Conservation (phyloP, 2,888 invertebrate species). For the Lymantria dispar region DNA sequence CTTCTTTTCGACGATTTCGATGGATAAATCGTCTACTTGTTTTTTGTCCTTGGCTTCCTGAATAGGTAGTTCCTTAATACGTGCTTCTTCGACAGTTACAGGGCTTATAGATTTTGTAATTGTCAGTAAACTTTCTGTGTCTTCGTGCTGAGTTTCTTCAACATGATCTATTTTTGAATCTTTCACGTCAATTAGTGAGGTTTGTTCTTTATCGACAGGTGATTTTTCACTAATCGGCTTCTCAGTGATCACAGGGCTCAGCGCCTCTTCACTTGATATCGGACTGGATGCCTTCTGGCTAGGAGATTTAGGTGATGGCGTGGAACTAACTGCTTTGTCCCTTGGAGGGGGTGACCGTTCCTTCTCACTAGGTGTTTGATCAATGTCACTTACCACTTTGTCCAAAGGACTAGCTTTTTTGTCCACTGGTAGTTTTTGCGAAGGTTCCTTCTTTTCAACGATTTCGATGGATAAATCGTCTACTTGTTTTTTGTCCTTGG, state of each 20-base stretch:
- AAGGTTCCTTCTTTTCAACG: no score
- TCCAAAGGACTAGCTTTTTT: background rate
- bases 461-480: background rate
- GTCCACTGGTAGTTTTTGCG: no score
- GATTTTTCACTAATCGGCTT: no score
- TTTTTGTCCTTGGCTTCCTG: conserved; percentile 1
- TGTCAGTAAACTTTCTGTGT: no score
- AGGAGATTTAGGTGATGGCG: background rate
- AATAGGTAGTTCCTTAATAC: no score
- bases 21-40: background rate
- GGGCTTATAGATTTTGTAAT: no score
- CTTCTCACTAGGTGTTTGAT: conserved; percentile 4
- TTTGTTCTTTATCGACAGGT: no score
- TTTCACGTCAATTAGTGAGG: no score
- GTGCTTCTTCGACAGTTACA: no score
- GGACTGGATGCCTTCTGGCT: conserved; percentile 7
- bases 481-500: background rate
- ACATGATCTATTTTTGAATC: no score
- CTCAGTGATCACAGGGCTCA: background rate
- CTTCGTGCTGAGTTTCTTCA: no score
- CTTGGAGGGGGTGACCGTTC: background rate
- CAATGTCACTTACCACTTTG: no score
- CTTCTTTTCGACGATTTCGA: background rate
- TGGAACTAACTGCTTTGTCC: conserved; percentile 4
- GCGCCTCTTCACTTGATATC: background rate